Base-by-base conservation (phyloP, 2,888 invertebrate species). In the Hypomecis atomaria region DNA sequence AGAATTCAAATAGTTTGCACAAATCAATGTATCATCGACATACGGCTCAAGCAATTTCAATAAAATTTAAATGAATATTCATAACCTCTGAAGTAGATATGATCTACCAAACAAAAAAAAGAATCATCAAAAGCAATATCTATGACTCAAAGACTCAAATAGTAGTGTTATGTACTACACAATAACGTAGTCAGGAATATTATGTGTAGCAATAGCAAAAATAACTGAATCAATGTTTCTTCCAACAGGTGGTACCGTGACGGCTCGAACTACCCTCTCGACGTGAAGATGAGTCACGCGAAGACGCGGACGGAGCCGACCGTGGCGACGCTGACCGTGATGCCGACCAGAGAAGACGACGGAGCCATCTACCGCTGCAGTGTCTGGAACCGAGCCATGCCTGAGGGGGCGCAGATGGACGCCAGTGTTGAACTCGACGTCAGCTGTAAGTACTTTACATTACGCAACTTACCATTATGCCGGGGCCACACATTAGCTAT, bases 301-400 rank as follows among this genome's bases (percentile, higher is more conserved):
- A 95, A 95, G 70, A 95, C 96, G 11, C 94, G 96, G 69, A 95
- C 96, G 71, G 95, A 95, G 76, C 94, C 96, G 33, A 96, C 97
- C 11, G 95, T 95, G 55, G 96, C 96, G 5, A 96, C 96, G 7
- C 92, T 98, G 55, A 93, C 95, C 37, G 90, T 98, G 72, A 95
- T 94, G 67, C 98, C 98, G 4, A 94, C 94, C 38, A 95, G 96
- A 70, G 96, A 97, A 70, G 98, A 98, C 85, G 98, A 98, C 81
- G 96, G 96, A 8, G 96, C 97, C 64, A 94, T 94, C 57, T 98
- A 96, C 89, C 94, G 96, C 65, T 98, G 98, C 86, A 96, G 96
- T 70, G 98, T 98, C 57, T 96, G 96, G 94, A 98, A 98, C 91
- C 94, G 98, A 52, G 98, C 98, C 71, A 96, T 98, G 95, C 94